These are phyloP conservation scores for Otus sunia DNA, from an alignment of 2,113 vertebrate genomes.

Conservation along the genomic window DNA sequence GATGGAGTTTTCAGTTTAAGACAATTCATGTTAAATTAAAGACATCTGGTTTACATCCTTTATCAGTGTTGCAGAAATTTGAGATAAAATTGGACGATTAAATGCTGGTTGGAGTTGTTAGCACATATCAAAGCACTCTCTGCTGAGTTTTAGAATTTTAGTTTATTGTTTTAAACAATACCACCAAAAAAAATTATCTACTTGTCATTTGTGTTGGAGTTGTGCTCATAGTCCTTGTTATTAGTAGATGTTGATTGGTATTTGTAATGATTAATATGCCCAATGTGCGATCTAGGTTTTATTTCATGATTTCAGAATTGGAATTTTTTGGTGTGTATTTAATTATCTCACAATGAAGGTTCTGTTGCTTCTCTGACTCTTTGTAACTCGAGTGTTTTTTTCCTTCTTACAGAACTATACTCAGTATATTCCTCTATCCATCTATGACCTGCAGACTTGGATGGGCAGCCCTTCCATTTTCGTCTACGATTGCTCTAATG, in stretches of 20 bases:
- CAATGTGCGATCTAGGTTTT: background rate
- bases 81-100: background rate
- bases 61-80: background rate
- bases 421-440: conserved; percentile 97
- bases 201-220: accelerated
- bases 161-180: background rate
- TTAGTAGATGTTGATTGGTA: background rate
- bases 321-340: background rate
- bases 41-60: conserved; percentile 18
- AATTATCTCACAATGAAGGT: accelerated
- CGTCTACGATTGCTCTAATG: conserved; percentile 97
- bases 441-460: conserved; percentile 99
- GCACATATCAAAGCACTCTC: background rate
- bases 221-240: background rate
- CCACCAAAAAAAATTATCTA: background rate
- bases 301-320: background rate
- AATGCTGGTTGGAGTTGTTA: background rate
- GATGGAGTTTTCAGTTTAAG: background rate
- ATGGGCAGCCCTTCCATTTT: conserved; percentile 99
- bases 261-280: too few species aligned
- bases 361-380: background rate
- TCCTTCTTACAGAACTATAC: conserved; percentile 89
- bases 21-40: conserved; percentile 16
- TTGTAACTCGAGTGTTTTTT: background rate
- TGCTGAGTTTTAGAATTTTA: background rate